phyloP scores from a whole-genome alignment of 2,888 invertebrate species.

The Dexiosoma caninum region DNA sequence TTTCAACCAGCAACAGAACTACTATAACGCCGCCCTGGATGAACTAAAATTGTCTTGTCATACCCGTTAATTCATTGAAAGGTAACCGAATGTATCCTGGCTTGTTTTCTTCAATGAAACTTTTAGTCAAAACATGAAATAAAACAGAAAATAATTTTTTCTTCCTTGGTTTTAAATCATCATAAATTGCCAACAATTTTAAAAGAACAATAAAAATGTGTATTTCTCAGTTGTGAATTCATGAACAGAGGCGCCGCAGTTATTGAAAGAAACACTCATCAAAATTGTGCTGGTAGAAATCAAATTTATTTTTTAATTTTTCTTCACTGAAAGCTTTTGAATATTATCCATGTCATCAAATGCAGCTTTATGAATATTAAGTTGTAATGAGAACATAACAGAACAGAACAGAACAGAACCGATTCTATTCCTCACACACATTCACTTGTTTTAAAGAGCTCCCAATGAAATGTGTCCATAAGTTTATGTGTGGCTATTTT shows the following conservation, averaged over 20 bases:
- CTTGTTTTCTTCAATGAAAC: slow-evolving; percentile 42
- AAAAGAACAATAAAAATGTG: slow-evolving; percentile 46
- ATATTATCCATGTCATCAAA: too few species aligned
- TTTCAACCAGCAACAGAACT: background rate
- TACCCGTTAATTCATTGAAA: slow-evolving; percentile 46
- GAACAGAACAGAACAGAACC: too few species aligned
- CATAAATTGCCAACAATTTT: slow-evolving; percentile 61
- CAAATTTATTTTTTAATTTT: background rate
- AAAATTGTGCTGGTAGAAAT: slow-evolving; percentile 22
- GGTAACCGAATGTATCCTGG: slow-evolving; percentile 18
- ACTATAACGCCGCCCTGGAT: background rate
- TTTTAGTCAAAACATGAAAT: slow-evolving; percentile 47
- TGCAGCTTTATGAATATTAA: too few species aligned
- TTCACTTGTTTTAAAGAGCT: too few species aligned
- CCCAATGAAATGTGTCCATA: too few species aligned
- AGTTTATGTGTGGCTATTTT: too few species aligned
- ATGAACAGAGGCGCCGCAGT: slow-evolving; percentile 53
- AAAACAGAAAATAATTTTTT: slow-evolving; percentile 14
- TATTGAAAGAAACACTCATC: slow-evolving; percentile 27
- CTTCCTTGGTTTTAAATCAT: slow-evolving; percentile 37
- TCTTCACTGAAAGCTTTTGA: background rate
- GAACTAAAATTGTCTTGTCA: slow-evolving; percentile 54
- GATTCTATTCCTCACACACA: too few species aligned
- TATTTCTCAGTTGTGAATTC: slow-evolving; percentile 17
- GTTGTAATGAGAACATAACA: too few species aligned